Conservation (phyloP, 2,797 vertebrate genomes). For the Chloroceryle amazona region DNA sequence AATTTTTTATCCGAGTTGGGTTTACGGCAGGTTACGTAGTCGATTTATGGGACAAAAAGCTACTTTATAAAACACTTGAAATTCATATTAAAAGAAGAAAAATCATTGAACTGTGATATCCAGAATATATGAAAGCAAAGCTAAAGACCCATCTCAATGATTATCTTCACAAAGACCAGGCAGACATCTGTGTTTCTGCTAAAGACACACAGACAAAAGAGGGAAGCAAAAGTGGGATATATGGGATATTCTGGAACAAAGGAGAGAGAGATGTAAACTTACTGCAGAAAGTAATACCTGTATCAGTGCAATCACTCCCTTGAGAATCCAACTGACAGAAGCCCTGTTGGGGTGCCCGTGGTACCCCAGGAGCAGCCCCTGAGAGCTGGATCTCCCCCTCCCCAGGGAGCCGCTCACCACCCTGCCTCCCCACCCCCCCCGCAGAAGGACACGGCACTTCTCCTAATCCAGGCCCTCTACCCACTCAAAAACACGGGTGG, state of each 20-base stretch:
- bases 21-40: not conserved
- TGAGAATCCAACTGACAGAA: too few species aligned
- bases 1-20: not conserved
- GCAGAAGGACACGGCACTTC: too few species aligned
- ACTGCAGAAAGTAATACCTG: not conserved
- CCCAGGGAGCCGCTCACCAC: too few species aligned
- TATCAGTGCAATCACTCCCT: not conserved
- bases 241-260: not conserved
- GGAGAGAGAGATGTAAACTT: not conserved
- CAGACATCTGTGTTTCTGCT: not conserved
- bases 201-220: not conserved
- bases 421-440: not conserved
- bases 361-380: too few species aligned
- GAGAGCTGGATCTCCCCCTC: too few species aligned
- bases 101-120: not conserved
- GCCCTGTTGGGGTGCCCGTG: too few species aligned
- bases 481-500: fast-evolving
- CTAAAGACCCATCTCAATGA: not conserved
- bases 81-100: not conserved
- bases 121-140: not conserved
- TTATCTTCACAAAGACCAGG: not conserved
- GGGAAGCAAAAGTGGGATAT: not conserved
- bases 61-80: not conserved
- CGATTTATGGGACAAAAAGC: not conserved
- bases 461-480: not conserved